Base-by-base conservation (phyloP, 2,797 vertebrate genomes). In the Pelochelys cantorii region DNA sequence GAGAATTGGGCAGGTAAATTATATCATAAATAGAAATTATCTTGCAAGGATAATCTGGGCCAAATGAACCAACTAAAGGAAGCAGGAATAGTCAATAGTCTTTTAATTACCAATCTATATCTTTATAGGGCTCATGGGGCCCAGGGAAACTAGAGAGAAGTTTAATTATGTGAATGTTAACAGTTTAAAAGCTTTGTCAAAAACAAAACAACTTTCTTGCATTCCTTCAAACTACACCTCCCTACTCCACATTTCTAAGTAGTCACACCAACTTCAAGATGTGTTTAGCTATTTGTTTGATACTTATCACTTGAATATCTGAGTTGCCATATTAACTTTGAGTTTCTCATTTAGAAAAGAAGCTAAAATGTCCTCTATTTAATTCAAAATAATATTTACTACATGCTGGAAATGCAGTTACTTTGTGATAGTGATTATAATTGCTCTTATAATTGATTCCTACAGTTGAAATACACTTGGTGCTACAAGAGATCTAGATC, bases 21-120 rank as follows among this genome's bases (percentile, higher is more conserved):
- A 13, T n/a, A 85, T 37, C 31, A 77, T 18, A 93, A 27, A 65
- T 68, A 31, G 88, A 93, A 62, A 84, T 54, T 37, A 90, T 53
- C 54, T 23, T 88, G 83, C 86, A 88, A 90, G 31, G 29, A 95
- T 74, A 83, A 71, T 55, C 42, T 82, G 48, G 7, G 85, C 29
- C 56, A 89, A 29, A 10, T 85, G 79, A 84, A 81, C 8, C 55
- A 90, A 91, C 7, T 59, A 37, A 87, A 74, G 82, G 89, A 79
- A 86, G 75, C 60, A 42, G 87, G 90, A 89, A 86, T 7, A 78
- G 85, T 89, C 71, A 95, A 90, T 82, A 87, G 34, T 65, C 90
- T 80, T 65, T 54, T 83, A 89, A 87, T 91, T 90, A 96, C 34
- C 14, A 79, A 62, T 31, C 42, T 29, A 85, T 74, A 86, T 95